A percentile compares a stretch with the other conserved stretches of the same genome.
Evolutionary conservation across 2,888 invertebrate genomes (phyloP).

Genomic region (Anthophora plumipes): DNA sequence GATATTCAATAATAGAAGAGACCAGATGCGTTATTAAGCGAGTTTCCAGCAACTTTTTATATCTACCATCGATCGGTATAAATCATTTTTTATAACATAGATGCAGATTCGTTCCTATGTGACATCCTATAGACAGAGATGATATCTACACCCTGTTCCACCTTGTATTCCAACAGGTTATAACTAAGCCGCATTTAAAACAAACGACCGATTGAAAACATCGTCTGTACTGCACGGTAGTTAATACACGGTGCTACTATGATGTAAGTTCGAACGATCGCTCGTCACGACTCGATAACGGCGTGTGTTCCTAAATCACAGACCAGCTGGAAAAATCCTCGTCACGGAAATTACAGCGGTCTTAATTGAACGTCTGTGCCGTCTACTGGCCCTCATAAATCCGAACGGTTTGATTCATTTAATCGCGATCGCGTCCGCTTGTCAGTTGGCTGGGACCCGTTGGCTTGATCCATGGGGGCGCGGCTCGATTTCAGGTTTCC

Average conservation of each 20-base stretch:
- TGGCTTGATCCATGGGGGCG: slow-evolving; percentile 19
- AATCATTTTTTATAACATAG: too few relatives aligned
- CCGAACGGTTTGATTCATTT: slow-evolving; percentile 19
- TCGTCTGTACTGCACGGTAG: slow-evolving; percentile 66
- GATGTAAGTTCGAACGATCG: slow-evolving; percentile 67
- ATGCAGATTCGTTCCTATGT: background rate
- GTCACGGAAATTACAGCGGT: slow-evolving; percentile 40
- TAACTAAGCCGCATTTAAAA: slow-evolving; percentile 23
- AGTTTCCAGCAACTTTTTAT: too few relatives aligned
- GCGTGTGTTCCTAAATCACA: slow-evolving; percentile 63
- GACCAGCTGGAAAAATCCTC: slow-evolving; percentile 28
- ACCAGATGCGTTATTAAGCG: too few relatives aligned
- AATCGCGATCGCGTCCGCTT: slow-evolving; percentile 28
- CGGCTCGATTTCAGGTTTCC: slow-evolving; percentile 27
- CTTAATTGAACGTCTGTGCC: slow-evolving; percentile 61
- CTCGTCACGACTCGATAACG: slow-evolving; percentile 73
- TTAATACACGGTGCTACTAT: slow-evolving; percentile 66
- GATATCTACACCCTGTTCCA: background rate
- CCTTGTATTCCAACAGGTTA: background rate
- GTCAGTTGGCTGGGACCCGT: slow-evolving; percentile 6
- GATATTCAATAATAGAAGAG: too few relatives aligned
- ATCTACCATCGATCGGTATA: too few relatives aligned
- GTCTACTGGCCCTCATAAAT: slow-evolving; percentile 33
- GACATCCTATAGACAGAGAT: background rate
- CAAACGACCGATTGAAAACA: slow-evolving; percentile 69